A percentile compares a stretch with the other conserved stretches of the same genome.
Evolutionary conservation across 2,797 vertebrate genomes (phyloP).

Genomic region (Glyptemys insculpta): DNA sequence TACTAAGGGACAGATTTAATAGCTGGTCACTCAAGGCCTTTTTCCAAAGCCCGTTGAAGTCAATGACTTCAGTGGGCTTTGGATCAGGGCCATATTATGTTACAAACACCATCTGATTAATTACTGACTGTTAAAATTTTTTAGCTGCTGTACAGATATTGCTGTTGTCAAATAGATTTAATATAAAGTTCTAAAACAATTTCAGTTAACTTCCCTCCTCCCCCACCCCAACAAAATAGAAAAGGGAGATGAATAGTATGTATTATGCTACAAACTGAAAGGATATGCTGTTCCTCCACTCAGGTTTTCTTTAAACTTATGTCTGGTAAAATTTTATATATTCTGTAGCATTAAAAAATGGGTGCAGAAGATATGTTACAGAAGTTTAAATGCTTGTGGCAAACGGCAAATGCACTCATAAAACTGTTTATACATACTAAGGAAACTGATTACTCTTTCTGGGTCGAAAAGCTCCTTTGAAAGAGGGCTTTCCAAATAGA

Average conservation of each 20-base stretch:
- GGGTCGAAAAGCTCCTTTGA: background rate
- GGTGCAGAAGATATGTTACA: background rate
- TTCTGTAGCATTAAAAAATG: background rate
- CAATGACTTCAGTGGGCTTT: background rate
- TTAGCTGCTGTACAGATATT: background rate
- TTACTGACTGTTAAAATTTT: background rate
- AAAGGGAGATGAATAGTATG: background rate
- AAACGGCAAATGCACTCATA: background rate
- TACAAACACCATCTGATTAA: background rate
- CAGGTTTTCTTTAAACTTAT: conserved; percentile 1
- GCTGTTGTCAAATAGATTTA: background rate
- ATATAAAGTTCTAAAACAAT: background rate
- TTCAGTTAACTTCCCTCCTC: background rate
- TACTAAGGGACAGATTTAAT: background rate
- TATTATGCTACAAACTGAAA: background rate
- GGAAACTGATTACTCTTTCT: background rate
- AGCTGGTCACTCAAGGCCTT: background rate
- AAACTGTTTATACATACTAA: background rate
- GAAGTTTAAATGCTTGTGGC: background rate
- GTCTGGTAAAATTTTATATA: background rate
- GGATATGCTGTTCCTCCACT: background rate
- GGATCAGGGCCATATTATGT: background rate
- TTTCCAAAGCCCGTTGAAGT: background rate
- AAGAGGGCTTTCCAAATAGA: conserved; percentile 26
- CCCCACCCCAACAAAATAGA: background rate